Conservation (phyloP, 1,140 invertebrate species). For the Drosophila ironensis region DNA sequence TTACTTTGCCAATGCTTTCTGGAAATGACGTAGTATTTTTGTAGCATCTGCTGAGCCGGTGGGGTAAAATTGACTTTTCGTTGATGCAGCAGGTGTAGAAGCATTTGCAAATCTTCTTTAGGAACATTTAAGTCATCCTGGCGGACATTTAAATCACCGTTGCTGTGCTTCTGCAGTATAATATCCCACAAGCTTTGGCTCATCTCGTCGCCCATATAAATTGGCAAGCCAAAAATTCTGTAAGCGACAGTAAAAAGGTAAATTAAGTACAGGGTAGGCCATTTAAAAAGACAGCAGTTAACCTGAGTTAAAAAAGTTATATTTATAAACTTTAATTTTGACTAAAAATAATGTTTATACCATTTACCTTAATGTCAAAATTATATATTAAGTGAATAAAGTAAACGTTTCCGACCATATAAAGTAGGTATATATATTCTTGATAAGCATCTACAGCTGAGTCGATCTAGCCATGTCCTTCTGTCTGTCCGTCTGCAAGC, state of each 20-base stretch:
- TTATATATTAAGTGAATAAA: no score
- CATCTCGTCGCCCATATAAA: conserved; percentile 52
- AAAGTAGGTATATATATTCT: no score
- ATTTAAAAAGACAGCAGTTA: no score
- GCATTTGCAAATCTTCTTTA: conserved; percentile 48
- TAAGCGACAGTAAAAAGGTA: neutral
- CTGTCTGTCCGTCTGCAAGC: no score
- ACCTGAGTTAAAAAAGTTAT: no score
- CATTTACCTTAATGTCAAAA: no score
- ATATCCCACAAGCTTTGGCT: conserved; percentile 44
- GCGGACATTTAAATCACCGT: neutral
- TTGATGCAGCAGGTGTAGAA: conserved; percentile 52
- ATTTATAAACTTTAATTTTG: no score
- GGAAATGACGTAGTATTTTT: conserved; percentile 69
- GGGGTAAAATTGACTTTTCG: conserved; percentile 35
- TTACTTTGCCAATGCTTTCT: conserved; percentile 57
- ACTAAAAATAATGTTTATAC: no score
- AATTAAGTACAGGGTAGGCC: no score
- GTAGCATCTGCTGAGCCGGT: conserved; percentile 46
- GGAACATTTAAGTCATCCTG: conserved; percentile 47
- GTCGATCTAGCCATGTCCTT: no score
- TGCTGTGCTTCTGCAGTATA: conserved; percentile 27
- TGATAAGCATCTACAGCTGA: no score
- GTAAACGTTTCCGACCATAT: no score
- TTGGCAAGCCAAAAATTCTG: conserved; percentile 73